Percentiles rank a stretch among this genome's conserved stretches.
Conservation (phyloP, 2,888 invertebrate species). For the Troides helena region DNA sequence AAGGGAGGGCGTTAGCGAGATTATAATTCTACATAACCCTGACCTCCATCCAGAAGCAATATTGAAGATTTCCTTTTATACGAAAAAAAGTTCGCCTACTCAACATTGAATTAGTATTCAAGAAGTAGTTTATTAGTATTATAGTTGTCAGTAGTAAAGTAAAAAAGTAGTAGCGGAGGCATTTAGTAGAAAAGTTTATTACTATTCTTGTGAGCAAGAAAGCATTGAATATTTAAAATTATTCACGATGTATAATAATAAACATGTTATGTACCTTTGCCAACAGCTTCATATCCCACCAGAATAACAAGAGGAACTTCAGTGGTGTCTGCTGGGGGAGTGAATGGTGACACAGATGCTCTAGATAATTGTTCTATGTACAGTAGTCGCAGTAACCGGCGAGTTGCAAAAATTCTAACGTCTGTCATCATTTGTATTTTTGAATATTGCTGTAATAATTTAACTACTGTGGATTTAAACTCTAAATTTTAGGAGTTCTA, state of each 20-base stretch:
- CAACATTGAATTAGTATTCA: too few species aligned
- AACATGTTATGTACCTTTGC: constrained; percentile 56
- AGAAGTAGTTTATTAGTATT: too few species aligned
- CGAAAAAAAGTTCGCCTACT: too few species aligned
- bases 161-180: too few species aligned
- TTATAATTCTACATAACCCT: too few species aligned
- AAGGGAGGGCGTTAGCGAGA: too few species aligned
- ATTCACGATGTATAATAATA: neutral
- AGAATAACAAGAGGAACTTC: constrained; percentile 64
- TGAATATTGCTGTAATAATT: constrained; percentile 31
- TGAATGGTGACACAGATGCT: constrained; percentile 52
- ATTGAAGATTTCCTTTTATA: too few species aligned
- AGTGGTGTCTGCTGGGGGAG: constrained; percentile 63
- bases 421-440: constrained; percentile 64
- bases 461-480: neutral
- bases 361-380: constrained; percentile 66
- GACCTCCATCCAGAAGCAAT: too few species aligned
- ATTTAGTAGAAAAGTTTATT: too few species aligned
- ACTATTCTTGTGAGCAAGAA: too few species aligned
- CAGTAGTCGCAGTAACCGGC: constrained; percentile 60
- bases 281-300: constrained; percentile 66
- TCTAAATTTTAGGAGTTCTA: neutral
- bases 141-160: too few species aligned
- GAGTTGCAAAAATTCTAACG: constrained; percentile 50
- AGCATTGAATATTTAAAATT: neutral